Evolutionary conservation across 2,888 invertebrate genomes (phyloP), one percentile per base, ranked within the genome.

Genomic region (Bruchidius siliquastri): DNA sequence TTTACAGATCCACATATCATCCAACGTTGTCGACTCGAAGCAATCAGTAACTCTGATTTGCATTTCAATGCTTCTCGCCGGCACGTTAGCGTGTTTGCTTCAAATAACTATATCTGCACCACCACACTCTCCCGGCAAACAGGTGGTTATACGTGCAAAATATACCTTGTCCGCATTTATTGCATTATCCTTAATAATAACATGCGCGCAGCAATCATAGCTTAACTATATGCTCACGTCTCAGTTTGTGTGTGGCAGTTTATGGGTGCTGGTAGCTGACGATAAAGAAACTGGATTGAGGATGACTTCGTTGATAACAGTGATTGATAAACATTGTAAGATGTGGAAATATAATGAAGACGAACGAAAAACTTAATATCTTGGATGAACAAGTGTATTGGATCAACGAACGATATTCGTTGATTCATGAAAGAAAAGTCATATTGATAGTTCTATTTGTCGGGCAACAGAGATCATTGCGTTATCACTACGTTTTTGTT

Each of bases 191-290:
- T 13, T 49, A 49, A 49, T 49, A 49, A 49, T 49, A 49, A 49
- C 13, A 49, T 18, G 18, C 49, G 8, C 49, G 49, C 18, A 3
- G 49, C 49, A 49, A 49, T 49, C 49, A 49, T 13, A 49, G 49
- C 49, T 18, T 26, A 67, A 70, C 74, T 72, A 67, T 20, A 67
- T 67, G 26, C 21, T 22, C 30, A 72, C 72, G 67, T 21, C 69
- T 67, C 26, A 20, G 32, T 71, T 71, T 20, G n/a, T 26, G 70
- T 49, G 49, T 70, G 10, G 49, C 21, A 22, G 13, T 22, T 74
- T 74, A 74, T 76, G 76, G 75, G 75, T 71, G 76, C 73, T 76
- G 74, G 75, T 79, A 76, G 73, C 76, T 74, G 73, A 72, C 76
- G 75, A 77, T 76, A 70, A 74, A 73, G 3, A 8, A 30, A 6